A percentile compares a stretch with the other conserved stretches of the same genome.
phyloP scores from a whole-genome alignment of 1,140 invertebrate species.

The Anastrepha obliqua region DNA sequence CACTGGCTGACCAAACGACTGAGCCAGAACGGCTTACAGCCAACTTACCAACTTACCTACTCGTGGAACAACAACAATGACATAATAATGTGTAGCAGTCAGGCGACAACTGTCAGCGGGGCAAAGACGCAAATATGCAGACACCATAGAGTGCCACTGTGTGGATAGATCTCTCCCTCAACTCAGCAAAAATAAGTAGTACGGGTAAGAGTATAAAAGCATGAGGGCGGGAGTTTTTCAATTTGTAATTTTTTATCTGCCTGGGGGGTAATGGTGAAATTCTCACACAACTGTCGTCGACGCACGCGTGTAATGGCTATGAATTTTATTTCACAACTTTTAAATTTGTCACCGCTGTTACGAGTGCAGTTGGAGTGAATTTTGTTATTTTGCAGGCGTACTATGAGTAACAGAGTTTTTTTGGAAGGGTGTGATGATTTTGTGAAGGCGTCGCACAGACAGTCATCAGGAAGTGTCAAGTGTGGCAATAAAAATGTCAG shows the following conservation, averaged over 20 bases:
- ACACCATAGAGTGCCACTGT: not conserved
- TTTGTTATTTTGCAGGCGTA: not conserved
- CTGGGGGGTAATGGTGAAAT: not conserved
- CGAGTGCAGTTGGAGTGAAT: not conserved
- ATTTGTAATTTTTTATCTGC: slow-evolving; percentile 41
- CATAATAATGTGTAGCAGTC: not conserved
- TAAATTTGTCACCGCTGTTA: slow-evolving; percentile 41
- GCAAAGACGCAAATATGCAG: not conserved
- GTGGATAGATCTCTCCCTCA: not conserved
- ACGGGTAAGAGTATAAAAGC: not conserved
- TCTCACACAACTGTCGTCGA: not conserved
- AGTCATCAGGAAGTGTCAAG: slow-evolving; percentile 45
- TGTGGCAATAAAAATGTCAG: slow-evolving; percentile 51
- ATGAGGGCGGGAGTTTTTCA: not conserved
- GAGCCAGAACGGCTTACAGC: not conserved
- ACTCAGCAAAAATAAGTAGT: not conserved
- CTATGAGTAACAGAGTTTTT: not conserved
- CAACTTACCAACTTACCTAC: not conserved
- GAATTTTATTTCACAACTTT: slow-evolving; percentile 39
- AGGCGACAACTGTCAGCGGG: not conserved
- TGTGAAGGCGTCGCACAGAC: not conserved
- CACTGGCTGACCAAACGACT: not conserved
- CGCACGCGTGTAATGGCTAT: slow-evolving; percentile 28
- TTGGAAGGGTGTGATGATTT: not conserved
- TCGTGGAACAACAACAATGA: not conserved